These are phyloP conservation scores for Stictocephala bisonia DNA, from an alignment of 2,888 invertebrate genomes.

Conservation along the genomic window DNA sequence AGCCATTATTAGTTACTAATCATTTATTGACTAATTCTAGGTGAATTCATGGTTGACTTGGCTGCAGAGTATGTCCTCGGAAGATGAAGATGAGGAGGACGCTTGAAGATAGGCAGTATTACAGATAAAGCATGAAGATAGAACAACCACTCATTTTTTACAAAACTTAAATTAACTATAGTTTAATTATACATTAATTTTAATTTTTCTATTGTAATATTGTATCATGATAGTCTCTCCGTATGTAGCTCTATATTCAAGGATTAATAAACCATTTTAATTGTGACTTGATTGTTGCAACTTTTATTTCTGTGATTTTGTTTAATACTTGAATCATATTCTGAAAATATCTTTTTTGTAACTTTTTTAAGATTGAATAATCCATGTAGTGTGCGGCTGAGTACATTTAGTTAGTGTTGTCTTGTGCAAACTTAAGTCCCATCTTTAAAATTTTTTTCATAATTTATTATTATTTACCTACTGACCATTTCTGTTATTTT, in stretches of 20 bases:
- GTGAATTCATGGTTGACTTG: conserved; percentile 96
- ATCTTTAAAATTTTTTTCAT: background rate
- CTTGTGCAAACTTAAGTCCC: conserved; percentile 21
- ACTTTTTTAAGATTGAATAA: conserved; percentile 31
- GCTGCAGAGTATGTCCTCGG: conserved; percentile 94
- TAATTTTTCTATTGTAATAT: conserved; percentile 35
- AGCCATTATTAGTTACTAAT: too few relatives aligned
- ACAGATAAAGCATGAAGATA: conserved; percentile 14
- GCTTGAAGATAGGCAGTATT: conserved; percentile 47
- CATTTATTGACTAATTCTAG: too few relatives aligned
- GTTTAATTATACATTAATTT: conserved; percentile 32
- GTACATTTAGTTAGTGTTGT: conserved; percentile 40
- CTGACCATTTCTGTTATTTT: conserved; percentile 11
- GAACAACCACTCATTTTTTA: conserved; percentile 42
- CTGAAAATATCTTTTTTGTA: conserved; percentile 35
- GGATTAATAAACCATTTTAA: conserved; percentile 30
- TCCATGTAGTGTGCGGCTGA: conserved; percentile 27
- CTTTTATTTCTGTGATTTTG: conserved; percentile 40
- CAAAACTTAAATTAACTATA: too few relatives aligned
- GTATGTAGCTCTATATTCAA: conserved; percentile 31
- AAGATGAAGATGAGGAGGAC: conserved; percentile 91
- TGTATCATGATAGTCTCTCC: conserved; percentile 32
- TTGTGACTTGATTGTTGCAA: conserved; percentile 23
- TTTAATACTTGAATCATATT: conserved; percentile 19
- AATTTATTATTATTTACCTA: conserved; percentile 33